Evolutionary conservation across 2,113 vertebrate genomes (phyloP).

Genomic region (Dipodomys stephensi): DNA sequence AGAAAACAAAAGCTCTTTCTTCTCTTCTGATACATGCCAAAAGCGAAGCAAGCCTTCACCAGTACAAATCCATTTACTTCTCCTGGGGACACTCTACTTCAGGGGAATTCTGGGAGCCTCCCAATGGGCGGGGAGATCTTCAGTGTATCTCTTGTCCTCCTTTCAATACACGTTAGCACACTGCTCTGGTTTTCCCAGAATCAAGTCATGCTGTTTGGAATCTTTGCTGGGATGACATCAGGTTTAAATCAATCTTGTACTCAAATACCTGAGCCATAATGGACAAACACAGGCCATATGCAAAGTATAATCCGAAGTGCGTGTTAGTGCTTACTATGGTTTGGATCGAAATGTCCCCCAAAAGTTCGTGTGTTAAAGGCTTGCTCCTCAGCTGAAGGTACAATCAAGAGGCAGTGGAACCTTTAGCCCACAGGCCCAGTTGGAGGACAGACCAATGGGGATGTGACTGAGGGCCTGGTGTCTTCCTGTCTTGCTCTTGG

Average conservation of each 20-base stretch:
- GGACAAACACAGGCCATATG: neutral
- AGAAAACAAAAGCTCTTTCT: slow-evolving; percentile 58
- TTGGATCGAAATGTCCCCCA: neutral
- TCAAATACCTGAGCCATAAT: neutral
- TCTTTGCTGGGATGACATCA: neutral
- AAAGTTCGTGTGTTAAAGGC: neutral
- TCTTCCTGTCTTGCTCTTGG: neutral
- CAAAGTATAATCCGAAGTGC: accelerated
- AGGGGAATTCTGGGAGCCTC: neutral
- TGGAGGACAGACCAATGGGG: neutral
- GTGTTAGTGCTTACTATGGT: neutral
- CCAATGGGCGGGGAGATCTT: neutral
- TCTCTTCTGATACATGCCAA: neutral
- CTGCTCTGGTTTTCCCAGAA: neutral
- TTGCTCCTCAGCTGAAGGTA: neutral
- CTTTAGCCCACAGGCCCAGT: neutral
- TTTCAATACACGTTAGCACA: neutral
- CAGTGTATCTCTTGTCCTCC: neutral
- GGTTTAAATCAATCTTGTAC: accelerated
- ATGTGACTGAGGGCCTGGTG: neutral
- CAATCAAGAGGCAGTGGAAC: neutral
- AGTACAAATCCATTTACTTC: neutral
- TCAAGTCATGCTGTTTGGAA: neutral
- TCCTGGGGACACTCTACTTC: neutral
- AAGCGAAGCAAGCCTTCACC: neutral